These are phyloP conservation scores for Hipposideros larvatus DNA, from an alignment of 2,797 vertebrate species.

Conservation along the genomic window DNA sequence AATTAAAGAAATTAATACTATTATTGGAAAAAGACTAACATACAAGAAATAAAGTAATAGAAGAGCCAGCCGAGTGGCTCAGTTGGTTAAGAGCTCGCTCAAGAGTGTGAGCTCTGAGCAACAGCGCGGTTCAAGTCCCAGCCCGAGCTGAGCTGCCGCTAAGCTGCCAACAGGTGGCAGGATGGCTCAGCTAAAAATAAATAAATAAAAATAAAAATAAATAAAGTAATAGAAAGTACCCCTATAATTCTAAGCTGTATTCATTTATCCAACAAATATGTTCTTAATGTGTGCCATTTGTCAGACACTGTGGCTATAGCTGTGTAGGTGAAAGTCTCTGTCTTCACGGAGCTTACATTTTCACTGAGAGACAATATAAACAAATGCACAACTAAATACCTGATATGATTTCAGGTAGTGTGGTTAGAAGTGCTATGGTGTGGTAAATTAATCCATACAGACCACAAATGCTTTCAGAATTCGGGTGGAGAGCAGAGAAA, in stretches of 20 bases:
- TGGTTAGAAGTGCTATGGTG: background rate
- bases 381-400: background rate
- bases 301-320: background rate
- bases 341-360: background rate
- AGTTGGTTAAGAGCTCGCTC: too few relatives aligned
- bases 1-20: background rate
- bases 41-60: slow-evolving; percentile 9
- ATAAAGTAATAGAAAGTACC: background rate
- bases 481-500: background rate
- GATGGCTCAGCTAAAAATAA: too few relatives aligned
- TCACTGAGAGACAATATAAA: background rate
- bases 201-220: background rate
- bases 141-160: too few relatives aligned
- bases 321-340: background rate
- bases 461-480: background rate
- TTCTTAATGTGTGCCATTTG: background rate
- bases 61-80: background rate
- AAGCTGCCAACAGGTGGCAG: too few relatives aligned
- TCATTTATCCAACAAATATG: background rate
- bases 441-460: background rate
- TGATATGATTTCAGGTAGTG: background rate
- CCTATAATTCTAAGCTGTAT: background rate
- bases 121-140: too few relatives aligned
- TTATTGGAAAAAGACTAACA: slow-evolving; percentile 15
- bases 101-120: too few relatives aligned